Percentiles rank a stretch among this genome's conserved stretches.
These are phyloP conservation scores for Coelopa frigida DNA, from an alignment of 1,140 invertebrate genomes.

Conservation along the genomic window DNA sequence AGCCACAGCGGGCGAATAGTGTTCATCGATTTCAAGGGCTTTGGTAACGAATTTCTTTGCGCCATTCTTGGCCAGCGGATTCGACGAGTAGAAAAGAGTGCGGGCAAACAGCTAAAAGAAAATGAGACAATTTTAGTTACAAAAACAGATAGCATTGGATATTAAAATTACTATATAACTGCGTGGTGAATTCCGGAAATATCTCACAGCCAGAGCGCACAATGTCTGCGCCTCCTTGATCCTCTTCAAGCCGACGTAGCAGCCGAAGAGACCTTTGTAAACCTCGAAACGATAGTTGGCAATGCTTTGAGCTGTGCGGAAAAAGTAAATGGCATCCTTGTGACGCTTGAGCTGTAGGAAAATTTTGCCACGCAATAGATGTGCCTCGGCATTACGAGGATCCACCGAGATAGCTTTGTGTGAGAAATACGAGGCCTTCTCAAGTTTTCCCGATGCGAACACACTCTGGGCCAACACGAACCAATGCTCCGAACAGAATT, in stretches of 20 bases:
- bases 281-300: constrained; percentile 46
- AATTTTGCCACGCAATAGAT: constrained; percentile 61
- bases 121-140: not conserved
- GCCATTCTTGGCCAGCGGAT: constrained; percentile 18
- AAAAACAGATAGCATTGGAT: not conserved
- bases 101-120: constrained; percentile 26
- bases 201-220: constrained; percentile 24
- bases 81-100: constrained; percentile 19
- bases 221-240: constrained; percentile 31
- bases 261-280: constrained; percentile 30
- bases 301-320: constrained; percentile 58
- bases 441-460: constrained; percentile 49
- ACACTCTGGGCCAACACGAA: constrained; percentile 58
- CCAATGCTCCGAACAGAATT: constrained; percentile 54
- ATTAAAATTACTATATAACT: constrained; percentile 24
- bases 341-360: constrained; percentile 60
- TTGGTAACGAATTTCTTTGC: constrained; percentile 30
- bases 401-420: constrained; percentile 50
- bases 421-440: constrained; percentile 55
- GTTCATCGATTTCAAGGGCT: constrained; percentile 30
- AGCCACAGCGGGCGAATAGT: constrained; percentile 28
- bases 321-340: constrained; percentile 59
- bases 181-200: constrained; percentile 29
- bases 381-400: constrained; percentile 58
- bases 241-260: constrained; percentile 28